phyloP scores from a whole-genome alignment of 2,797 vertebrate species.

The Acomys russatus region DNA sequence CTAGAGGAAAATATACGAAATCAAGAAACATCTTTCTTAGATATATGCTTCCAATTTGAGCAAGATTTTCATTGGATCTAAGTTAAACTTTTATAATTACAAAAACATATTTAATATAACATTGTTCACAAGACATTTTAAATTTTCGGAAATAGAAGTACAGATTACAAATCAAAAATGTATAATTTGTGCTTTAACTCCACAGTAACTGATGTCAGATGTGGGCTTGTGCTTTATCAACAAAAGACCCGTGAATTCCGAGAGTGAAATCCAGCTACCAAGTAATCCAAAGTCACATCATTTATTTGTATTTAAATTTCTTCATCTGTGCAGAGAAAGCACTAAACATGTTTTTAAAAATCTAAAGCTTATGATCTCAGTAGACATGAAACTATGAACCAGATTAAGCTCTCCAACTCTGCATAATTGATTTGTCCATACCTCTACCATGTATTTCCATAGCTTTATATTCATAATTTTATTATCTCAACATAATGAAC shows the following conservation, averaged over 20 bases:
- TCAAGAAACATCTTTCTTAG: slow-evolving; percentile 72
- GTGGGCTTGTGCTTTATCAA: neutral
- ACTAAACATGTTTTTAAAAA: neutral
- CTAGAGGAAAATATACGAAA: slow-evolving; percentile 34
- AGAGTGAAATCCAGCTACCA: neutral
- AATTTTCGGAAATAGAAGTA: neutral
- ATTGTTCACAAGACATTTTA: slow-evolving; percentile 53
- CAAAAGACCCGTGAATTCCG: neutral
- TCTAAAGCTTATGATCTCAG: neutral
- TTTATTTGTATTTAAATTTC: neutral
- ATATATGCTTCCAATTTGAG: slow-evolving; percentile 72
- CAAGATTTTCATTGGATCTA: neutral
- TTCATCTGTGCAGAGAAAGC: slow-evolving; percentile 8
- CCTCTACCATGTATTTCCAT: neutral
- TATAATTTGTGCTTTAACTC: neutral
- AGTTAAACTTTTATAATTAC: slow-evolving; percentile 61
- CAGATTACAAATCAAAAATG: neutral
- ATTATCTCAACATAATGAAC: neutral
- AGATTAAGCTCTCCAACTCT: neutral
- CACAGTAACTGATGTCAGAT: neutral
- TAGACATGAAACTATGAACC: neutral
- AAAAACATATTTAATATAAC: slow-evolving; percentile 46
- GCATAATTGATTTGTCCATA: neutral
- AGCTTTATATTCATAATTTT: neutral
- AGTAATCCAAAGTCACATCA: neutral